A percentile compares a stretch with the other conserved stretches of the same genome.
Conservation (phyloP, 2,888 invertebrate genomes). For the Cryptocephalus moraei region DNA sequence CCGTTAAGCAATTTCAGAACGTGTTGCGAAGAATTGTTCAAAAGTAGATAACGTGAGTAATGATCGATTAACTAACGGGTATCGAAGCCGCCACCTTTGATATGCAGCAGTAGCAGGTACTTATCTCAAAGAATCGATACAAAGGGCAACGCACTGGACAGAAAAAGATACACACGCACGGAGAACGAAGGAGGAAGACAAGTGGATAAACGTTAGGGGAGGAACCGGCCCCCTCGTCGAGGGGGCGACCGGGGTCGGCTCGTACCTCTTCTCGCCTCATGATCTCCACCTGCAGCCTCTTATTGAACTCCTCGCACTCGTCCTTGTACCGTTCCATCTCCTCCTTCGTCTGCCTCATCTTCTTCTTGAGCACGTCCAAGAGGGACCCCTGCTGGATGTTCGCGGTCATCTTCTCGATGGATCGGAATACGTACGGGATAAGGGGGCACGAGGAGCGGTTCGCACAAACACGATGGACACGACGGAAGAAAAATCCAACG, state of each 20-base stretch:
- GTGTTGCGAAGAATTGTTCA: no score
- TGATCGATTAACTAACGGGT: background rate
- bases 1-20: no score
- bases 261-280: constrained; percentile 94
- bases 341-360: constrained; percentile 98
- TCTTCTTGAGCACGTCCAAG: constrained; percentile 96
- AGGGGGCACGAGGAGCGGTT: background rate
- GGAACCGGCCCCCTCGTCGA: background rate
- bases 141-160: constrained; percentile 1
- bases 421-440: constrained; percentile 7
- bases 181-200: background rate
- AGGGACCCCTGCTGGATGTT: constrained; percentile 88
- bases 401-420: constrained; percentile 60
- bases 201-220: no score
- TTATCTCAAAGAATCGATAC: constrained; percentile 3
- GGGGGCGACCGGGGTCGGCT: background rate
- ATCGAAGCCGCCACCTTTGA: constrained; percentile 1
- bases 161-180: constrained; percentile 1
- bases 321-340: constrained; percentile 99
- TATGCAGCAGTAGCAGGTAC: no score
- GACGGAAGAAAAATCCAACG: background rate
- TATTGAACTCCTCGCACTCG: constrained; percentile 92
- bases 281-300: constrained; percentile 89
- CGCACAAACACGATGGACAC: background rate
- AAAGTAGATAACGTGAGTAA: no score